Percentiles rank a stretch among this genome's conserved stretches.
phyloP scores from a whole-genome alignment of 37 sponge, comb jelly and placozoan species.

The Bolinopsis microptera region DNA sequence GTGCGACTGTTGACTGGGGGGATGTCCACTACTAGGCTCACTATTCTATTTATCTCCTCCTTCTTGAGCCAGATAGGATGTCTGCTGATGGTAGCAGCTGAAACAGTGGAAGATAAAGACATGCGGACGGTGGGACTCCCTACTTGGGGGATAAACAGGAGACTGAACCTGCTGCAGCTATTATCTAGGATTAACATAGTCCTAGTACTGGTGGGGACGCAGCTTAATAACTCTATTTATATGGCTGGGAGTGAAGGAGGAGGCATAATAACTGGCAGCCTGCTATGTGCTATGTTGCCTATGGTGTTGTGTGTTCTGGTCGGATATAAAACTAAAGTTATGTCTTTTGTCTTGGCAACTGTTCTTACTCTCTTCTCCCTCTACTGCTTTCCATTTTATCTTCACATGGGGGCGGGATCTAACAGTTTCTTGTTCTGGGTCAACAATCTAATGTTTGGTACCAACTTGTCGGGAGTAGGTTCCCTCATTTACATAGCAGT shows the following conservation, averaged over 20 bases:
- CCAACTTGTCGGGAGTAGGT: not conserved
- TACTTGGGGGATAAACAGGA: not conserved
- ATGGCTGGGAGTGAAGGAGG: no score
- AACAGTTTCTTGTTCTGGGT: not conserved
- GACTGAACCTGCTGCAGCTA: not conserved
- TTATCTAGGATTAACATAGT: not conserved
- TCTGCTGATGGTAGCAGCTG: not conserved
- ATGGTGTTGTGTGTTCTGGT: constrained; percentile 1
- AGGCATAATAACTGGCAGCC: no score
- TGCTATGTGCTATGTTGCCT: no score
- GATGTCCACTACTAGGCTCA: no score
- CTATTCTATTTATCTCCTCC: no score
- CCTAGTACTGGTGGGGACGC: no score
- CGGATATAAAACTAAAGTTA: constrained; percentile 24
- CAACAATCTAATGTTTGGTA: not conserved
- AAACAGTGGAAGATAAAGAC: not conserved
- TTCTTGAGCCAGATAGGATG: not conserved
- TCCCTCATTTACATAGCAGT: constrained; percentile 13
- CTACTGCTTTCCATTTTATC: not conserved
- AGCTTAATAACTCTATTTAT: no score
- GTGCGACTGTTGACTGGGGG: not conserved
- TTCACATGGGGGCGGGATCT: not conserved
- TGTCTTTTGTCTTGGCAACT: not conserved
- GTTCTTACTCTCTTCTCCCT: not conserved
- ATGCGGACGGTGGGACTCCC: not conserved